Conservation (phyloP, 2,797 vertebrate genomes). For the Spizella passerina region DNA sequence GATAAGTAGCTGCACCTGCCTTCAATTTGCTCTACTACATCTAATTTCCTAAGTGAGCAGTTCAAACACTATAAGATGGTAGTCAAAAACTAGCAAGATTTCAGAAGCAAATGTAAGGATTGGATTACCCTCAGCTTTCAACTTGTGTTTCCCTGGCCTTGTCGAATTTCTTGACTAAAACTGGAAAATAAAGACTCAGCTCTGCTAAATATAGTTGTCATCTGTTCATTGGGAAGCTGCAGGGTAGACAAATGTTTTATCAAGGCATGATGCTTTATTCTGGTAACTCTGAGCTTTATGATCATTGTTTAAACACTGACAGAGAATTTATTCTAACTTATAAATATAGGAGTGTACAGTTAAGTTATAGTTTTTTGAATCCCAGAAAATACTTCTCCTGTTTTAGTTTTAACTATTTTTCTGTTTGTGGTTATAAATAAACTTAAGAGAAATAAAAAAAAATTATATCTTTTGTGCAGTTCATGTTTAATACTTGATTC, state of each 20-base stretch:
- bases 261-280: neutral
- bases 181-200: neutral
- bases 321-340: conserved; percentile 16
- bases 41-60: conserved; percentile 22
- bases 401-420: neutral
- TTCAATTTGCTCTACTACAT: conserved; percentile 46
- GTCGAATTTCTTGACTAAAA: neutral
- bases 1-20: conserved; percentile 37
- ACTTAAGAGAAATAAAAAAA: neutral
- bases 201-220: neutral
- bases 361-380: neutral
- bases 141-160: neutral
- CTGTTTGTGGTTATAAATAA: neutral
- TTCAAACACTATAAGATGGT: neutral
- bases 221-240: conserved; percentile 7
- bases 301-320: neutral
- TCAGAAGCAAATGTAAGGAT: neutral
- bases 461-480: neutral
- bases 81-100: neutral
- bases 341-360: neutral
- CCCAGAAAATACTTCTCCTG: neutral
- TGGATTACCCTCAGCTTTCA: neutral
- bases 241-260: neutral
- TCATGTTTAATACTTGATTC: neutral
- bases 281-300: conserved; percentile 5